Base-by-base conservation (phyloP, 2,113 vertebrate genomes). In the Craseonycteris thonglongyai region DNA sequence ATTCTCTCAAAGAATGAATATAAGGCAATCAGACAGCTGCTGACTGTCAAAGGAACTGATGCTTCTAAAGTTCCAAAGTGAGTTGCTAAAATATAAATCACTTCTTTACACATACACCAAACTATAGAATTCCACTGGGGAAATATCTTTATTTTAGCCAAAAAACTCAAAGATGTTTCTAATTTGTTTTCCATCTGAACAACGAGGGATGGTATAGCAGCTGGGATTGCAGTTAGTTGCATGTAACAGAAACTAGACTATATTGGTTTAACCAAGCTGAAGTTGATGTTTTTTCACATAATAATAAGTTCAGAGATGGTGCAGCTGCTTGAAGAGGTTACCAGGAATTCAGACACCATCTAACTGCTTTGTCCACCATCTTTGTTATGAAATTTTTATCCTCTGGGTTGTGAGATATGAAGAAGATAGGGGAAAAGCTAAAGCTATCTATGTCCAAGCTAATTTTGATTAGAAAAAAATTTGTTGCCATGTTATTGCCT, bases 21-120 rank as follows among this genome's bases (percentile, higher is more conserved):
- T 87, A 83, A 94, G 58, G 92, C 87, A 96, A 95, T 96, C 93
- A 97, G 47, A 84, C 93, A 97, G 90, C 96, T 97, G 96, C 71
- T 79, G 63, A 87, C 79, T 94, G 76, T 91, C 95, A 96, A 96
- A 94, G 80, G 71, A 94, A 88, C 28, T 16, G 90, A 40, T n/a
- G 12, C 49, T 90, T 94, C 79, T 68, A 5, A 89, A 75, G 47
- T 94, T 93, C 63, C 79, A 88, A 84, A 94, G 56, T 71, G 42
- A 35, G 5, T 85, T 45, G 4, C 95, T 93, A 61, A 96, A 91
- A 84, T 95, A 65, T 86, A 91, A 96, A 92, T 93, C 65, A 76
- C 65, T 94, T 96, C 54, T 84, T 93, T 61, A 89, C 33, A 80
- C 68, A 61, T 42, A 71, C 24, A 66, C 19, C 58, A 80, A 95